A percentile compares a stretch with the other conserved stretches of the same genome.
phyloP scores from a whole-genome alignment of 1,140 invertebrate species.

The Dysdera silvatica region DNA sequence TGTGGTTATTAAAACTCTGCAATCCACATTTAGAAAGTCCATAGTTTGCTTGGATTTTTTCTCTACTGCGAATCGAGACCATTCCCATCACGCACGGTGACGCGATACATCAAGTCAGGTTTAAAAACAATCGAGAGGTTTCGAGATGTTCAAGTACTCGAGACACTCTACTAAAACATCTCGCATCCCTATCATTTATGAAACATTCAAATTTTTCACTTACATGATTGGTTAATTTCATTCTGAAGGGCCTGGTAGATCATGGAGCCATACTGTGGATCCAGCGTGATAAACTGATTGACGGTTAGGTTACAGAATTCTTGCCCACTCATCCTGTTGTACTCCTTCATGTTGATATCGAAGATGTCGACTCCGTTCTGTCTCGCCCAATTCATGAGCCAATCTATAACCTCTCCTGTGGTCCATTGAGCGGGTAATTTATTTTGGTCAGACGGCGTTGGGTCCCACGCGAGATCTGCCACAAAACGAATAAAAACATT shows the following conservation, averaged over 20 bases:
- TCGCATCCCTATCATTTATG: not conserved
- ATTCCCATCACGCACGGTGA: too few relatives aligned
- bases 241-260: conserved; percentile 31
- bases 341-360: conserved; percentile 28
- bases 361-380: conserved; percentile 26
- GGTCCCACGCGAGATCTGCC: conserved; percentile 7
- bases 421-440: conserved; percentile 33
- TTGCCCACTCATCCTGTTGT: conserved; percentile 31
- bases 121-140: too few relatives aligned
- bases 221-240: conserved; percentile 29
- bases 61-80: too few relatives aligned
- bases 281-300: conserved; percentile 29
- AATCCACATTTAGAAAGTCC: too few relatives aligned
- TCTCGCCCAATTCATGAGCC: conserved; percentile 32
- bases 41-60: too few relatives aligned
- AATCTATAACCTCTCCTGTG: conserved; percentile 29
- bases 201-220: conserved; percentile 7
- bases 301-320: conserved; percentile 29
- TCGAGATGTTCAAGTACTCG: too few relatives aligned
- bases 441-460: conserved; percentile 16
- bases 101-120: too few relatives aligned
- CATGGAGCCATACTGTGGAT: conserved; percentile 28
- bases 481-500: not conserved
- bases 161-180: too few relatives aligned
- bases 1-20: too few relatives aligned